phyloP scores from a whole-genome alignment of 64 coral and sea anemone species.

The Anthopleura sola region DNA sequence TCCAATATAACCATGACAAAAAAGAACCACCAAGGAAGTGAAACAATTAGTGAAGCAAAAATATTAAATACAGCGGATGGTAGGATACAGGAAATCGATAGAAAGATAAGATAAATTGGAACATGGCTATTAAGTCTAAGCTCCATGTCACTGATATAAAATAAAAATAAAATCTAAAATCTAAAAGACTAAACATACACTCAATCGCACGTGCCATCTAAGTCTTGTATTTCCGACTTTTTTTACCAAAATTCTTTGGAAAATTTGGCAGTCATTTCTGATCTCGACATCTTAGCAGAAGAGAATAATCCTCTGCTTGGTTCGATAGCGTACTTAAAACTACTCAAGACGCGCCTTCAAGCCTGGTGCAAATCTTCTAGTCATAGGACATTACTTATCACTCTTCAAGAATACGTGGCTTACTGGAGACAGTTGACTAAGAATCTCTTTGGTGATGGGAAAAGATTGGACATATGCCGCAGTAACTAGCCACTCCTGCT shows the following conservation, averaged over 20 bases:
- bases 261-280: not conserved
- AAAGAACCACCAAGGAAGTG: not conserved
- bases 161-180: too few relatives aligned
- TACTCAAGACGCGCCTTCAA: not conserved
- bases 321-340: too few relatives aligned
- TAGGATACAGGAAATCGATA: not conserved
- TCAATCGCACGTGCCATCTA: not conserved
- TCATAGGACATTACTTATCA: too few relatives aligned
- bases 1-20: not conserved
- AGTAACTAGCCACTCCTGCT: not conserved
- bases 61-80: not conserved
- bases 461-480: not conserved
- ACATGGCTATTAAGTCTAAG: not conserved
- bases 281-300: not conserved
- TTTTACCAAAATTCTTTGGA: not conserved
- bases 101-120: not conserved
- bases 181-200: too few relatives aligned
- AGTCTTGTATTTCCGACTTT: not conserved
- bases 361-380: not conserved
- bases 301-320: not conserved
- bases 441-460: not conserved
- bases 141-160: not conserved
- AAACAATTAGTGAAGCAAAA: not conserved
- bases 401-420: not conserved
- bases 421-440: not conserved